These are phyloP conservation scores for Ondatra zibethicus DNA, from an alignment of 2,113 vertebrate genomes.

Conservation along the genomic window DNA sequence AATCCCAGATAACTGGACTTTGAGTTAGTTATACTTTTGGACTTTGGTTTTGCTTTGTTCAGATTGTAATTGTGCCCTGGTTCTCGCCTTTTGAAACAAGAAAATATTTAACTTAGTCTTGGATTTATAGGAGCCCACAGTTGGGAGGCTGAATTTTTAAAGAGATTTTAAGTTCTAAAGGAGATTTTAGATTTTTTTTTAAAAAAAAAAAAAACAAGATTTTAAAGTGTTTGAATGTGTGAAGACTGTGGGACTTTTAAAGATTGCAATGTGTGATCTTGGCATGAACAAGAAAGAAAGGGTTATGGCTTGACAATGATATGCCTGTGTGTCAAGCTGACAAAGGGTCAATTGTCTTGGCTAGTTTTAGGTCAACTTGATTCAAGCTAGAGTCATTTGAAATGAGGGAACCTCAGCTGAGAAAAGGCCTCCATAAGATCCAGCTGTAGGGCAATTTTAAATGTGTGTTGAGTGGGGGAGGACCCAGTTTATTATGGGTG, in stretches of 20 bases:
- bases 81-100: background rate
- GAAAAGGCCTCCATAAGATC: background rate
- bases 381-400: background rate
- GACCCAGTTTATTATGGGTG: background rate
- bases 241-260: background rate
- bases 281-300: background rate
- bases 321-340: background rate
- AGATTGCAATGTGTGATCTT: background rate
- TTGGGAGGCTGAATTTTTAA: background rate
- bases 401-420: background rate
- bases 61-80: background rate
- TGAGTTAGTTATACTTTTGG: background rate
- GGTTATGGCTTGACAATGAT: background rate
- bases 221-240: background rate
- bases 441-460: background rate
- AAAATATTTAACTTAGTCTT: background rate
- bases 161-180: background rate
- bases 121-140: background rate
- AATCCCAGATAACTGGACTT: background rate
- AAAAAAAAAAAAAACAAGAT: background rate
- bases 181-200: background rate
- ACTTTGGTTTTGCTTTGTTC: background rate
- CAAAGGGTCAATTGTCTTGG: background rate
- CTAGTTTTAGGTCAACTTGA: background rate
- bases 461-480: background rate